A percentile compares a stretch with the other conserved stretches of the same genome.
Evolutionary conservation across 2,888 invertebrate species (phyloP).

Genomic region (Parnassius glacialis): DNA sequence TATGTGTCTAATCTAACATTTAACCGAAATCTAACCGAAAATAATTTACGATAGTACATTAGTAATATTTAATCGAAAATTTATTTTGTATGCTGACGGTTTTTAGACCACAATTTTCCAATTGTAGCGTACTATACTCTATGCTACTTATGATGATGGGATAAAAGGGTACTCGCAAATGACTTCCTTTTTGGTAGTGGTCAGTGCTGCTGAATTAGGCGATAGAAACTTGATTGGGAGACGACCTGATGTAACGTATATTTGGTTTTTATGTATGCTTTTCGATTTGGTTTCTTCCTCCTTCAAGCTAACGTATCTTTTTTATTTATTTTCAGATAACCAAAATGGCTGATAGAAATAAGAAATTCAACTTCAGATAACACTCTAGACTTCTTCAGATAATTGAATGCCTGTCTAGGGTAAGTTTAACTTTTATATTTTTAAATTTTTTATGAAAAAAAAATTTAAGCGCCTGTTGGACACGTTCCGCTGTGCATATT

Average conservation of each 20-base stretch:
- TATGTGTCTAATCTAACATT: no score
- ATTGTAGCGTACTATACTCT: slow-evolving; percentile 56
- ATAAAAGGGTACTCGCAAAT: slow-evolving; percentile 64
- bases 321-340: background rate
- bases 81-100: slow-evolving; percentile 37
- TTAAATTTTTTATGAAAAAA: no score
- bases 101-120: slow-evolving; percentile 39
- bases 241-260: slow-evolving; percentile 12
- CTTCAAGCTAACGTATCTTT: background rate
- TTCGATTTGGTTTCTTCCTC: background rate
- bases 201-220: slow-evolving; percentile 21
- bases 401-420: no score
- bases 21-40: no score
- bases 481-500: no score
- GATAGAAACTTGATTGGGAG: slow-evolving; percentile 14
- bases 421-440: no score
- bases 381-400: no score
- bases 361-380: no score
- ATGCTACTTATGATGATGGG: slow-evolving; percentile 61
- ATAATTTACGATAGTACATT: slow-evolving; percentile 24
- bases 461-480: no score
- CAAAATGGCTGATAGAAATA: background rate
- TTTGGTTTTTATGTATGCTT: slow-evolving; percentile 1
- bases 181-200: slow-evolving; percentile 44
- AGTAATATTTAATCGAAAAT: background rate